These are phyloP conservation scores for Xylota sylvarum DNA, from an alignment of 2,888 invertebrate genomes.

Conservation along the genomic window DNA sequence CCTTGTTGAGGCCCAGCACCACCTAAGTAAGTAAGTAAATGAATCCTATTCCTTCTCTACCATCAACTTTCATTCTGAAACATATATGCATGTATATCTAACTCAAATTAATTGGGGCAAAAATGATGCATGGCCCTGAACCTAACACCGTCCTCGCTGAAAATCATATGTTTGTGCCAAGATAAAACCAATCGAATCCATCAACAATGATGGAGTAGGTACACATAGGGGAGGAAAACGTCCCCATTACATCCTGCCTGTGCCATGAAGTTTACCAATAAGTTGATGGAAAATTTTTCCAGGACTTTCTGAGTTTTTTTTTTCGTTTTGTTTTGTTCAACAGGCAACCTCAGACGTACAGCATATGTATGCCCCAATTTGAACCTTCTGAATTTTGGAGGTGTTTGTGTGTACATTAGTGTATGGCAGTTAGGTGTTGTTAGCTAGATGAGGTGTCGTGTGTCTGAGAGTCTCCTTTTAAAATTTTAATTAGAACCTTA, in stretches of 20 bases:
- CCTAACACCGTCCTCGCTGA: slow-evolving; percentile 13
- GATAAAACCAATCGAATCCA: slow-evolving; percentile 59
- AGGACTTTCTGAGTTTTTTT: slow-evolving; percentile 7
- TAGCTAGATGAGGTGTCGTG: not conserved
- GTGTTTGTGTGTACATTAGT: not conserved
- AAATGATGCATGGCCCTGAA: slow-evolving; percentile 45
- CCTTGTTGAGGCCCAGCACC: too few species aligned
- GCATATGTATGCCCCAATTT: not conserved
- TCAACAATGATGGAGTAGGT: slow-evolving; percentile 40
- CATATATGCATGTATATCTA: not conserved
- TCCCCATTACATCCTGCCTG: not conserved
- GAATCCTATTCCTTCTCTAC: not conserved
- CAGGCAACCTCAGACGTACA: slow-evolving; percentile 11
- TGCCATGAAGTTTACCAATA: slow-evolving; percentile 33
- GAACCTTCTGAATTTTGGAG: slow-evolving; percentile 21
- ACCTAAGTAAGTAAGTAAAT: too few species aligned
- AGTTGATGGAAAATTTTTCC: slow-evolving; percentile 20
- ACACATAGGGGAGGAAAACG: not conserved
- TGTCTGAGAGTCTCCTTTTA: slow-evolving; percentile 9
- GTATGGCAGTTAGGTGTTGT: not conserved
- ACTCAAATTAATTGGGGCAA: slow-evolving; percentile 40
- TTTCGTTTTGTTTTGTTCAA: not conserved
- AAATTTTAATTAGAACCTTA: slow-evolving; percentile 31
- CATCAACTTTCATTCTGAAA: not conserved
- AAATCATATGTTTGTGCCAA: slow-evolving; percentile 48